Percentiles rank a stretch among this genome's conserved stretches.
Conservation (phyloP, 2,888 invertebrate species). For the Bellardia pandia region DNA sequence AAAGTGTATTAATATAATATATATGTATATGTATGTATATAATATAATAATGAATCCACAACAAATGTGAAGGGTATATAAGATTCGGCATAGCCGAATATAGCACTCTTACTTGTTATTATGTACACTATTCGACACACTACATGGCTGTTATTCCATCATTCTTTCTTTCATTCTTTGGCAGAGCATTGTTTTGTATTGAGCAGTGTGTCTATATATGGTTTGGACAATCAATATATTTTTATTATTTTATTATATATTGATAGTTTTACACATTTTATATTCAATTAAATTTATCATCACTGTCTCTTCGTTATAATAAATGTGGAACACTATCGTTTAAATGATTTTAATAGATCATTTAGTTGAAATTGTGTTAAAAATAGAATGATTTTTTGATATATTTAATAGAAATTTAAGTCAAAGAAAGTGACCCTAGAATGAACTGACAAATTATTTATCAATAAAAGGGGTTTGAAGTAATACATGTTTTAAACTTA, state of each 20-base stretch:
- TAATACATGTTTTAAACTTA: no score
- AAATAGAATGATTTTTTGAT: neutral
- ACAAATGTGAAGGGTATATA: no score
- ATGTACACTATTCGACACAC: slow-evolving; percentile 1
- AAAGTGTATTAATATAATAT: no score
- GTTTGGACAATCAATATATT: neutral
- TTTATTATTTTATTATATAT: slow-evolving; percentile 61
- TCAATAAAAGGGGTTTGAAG: no score
- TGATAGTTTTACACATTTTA: slow-evolving; percentile 66
- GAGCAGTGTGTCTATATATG: neutral
- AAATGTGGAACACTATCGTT: slow-evolving; percentile 34
- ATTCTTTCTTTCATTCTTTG: slow-evolving; percentile 2
- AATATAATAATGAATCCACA: no score
- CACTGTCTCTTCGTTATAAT: neutral
- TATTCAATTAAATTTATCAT: slow-evolving; percentile 63
- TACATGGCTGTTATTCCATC: slow-evolving; percentile 3
- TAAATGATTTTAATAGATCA: slow-evolving; percentile 35
- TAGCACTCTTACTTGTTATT: no score
- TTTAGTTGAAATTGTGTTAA: slow-evolving; percentile 21
- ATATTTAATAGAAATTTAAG: neutral
- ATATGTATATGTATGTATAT: no score
- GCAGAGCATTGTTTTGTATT: slow-evolving; percentile 22
- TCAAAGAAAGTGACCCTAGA: no score
- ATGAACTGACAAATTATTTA: no score
- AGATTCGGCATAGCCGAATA: no score